Evolutionary conservation across 2,888 invertebrate species (phyloP).

Genomic region (Sclerodermus sp.): DNA sequence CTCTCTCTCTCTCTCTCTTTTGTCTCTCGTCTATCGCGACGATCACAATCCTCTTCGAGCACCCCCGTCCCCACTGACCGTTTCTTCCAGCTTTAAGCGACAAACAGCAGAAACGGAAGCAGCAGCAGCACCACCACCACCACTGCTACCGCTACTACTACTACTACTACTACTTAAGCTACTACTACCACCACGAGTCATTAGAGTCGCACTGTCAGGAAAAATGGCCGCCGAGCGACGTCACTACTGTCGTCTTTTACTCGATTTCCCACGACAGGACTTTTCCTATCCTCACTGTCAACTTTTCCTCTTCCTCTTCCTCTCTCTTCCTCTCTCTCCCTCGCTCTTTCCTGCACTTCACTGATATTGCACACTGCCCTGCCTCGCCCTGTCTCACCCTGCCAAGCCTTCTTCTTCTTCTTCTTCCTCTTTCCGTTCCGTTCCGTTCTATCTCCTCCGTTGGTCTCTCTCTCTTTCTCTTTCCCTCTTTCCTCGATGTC

Average conservation of each 20-base stretch:
- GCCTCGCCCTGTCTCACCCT: too few species aligned
- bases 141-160: slow-evolving; percentile 9
- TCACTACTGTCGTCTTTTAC: slow-evolving; percentile 41
- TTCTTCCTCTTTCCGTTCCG: too few species aligned
- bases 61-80: slow-evolving; percentile 12
- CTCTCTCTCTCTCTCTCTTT: background rate
- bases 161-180: too few species aligned
- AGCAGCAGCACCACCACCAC: background rate
- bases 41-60: slow-evolving; percentile 11
- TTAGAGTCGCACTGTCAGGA: slow-evolving; percentile 23
- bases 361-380: too few species aligned
- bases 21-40: slow-evolving; percentile 5
- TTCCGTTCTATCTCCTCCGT: too few species aligned
- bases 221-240: slow-evolving; percentile 42
- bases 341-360: too few species aligned
- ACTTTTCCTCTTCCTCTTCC: slow-evolving; percentile 10
- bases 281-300: background rate
- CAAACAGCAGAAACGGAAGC: too few species aligned
- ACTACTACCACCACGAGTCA: slow-evolving; percentile 21
- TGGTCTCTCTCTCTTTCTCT: slow-evolving; percentile 21
- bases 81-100: background rate
- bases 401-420: too few species aligned
- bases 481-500: background rate
- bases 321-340: slow-evolving; percentile 9
- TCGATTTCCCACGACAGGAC: slow-evolving; percentile 19